These are phyloP conservation scores for Coelinius sp. DNA, from an alignment of 2,888 invertebrate genomes.

Conservation along the genomic window DNA sequence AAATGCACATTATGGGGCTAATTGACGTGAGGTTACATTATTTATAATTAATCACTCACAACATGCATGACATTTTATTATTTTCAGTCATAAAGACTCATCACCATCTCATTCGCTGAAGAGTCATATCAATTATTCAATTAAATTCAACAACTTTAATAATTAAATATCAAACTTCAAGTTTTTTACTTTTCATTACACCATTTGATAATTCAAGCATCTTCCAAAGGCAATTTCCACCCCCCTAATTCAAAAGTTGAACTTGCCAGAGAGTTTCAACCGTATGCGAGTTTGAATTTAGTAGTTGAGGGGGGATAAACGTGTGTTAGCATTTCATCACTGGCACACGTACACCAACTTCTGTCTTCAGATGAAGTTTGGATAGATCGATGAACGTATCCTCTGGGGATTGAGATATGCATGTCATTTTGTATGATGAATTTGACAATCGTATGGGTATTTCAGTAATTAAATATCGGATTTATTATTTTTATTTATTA, in stretches of 20 bases:
- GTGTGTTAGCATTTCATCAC: slow-evolving; percentile 7
- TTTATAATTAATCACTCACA: slow-evolving; percentile 3
- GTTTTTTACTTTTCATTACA: neutral
- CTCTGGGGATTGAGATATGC: neutral
- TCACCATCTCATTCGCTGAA: neutral
- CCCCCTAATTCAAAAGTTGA: neutral
- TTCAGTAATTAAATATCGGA: neutral
- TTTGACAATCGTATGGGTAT: neutral
- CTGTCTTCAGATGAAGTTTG: neutral
- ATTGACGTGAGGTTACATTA: neutral
- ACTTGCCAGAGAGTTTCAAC: neutral
- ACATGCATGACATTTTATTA: no score
- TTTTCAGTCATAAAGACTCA: neutral
- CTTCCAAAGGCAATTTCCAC: neutral
- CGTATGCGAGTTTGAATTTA: neutral
- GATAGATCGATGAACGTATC: neutral
- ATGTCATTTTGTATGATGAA: neutral
- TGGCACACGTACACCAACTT: neutral
- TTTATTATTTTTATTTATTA: no score
- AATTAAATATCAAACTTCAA: neutral
- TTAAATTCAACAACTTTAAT: neutral
- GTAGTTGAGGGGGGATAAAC: neutral
- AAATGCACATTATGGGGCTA: neutral
- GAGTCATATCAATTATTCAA: neutral
- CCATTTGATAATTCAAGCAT: neutral